Evolutionary conservation across 37 sponge, comb jelly and placozoan species (phyloP).

Genomic region (Aplysina aerophoba): DNA sequence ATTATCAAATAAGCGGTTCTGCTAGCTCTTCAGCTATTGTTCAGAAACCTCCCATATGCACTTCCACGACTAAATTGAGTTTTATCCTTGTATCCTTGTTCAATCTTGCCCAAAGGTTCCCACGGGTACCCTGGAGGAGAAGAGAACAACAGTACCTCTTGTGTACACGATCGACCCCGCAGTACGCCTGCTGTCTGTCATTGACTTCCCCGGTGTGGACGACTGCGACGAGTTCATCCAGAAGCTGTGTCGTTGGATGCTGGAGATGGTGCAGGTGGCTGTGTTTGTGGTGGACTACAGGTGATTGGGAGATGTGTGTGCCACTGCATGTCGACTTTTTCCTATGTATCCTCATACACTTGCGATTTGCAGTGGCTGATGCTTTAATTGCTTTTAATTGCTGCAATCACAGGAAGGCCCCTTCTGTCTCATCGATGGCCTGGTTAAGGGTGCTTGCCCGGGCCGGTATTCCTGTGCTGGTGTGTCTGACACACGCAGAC

Average conservation of each 20-base stretch:
- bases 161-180: conserved; percentile 57
- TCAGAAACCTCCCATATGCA: too few species aligned
- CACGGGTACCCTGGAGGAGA: conserved; percentile 57
- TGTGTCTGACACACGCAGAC: conserved; percentile 41
- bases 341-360: background rate
- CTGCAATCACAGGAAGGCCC: background rate
- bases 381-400: background rate
- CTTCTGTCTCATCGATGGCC: background rate
- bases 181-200: conserved; percentile 52
- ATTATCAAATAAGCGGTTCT: too few species aligned
- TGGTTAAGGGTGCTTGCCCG: background rate
- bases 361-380: too few species aligned
- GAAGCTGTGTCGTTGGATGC: conserved; percentile 47
- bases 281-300: conserved; percentile 72
- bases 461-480: background rate
- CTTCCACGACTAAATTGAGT: too few species aligned
- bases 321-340: too few species aligned
- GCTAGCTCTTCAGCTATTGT: too few species aligned
- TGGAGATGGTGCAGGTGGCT: conserved; percentile 56
- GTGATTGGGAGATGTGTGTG: conserved; percentile 14
- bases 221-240: conserved; percentile 61
- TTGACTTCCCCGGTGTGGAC: conserved; percentile 78
- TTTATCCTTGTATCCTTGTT: too few species aligned
- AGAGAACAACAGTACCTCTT: conserved; percentile 67
- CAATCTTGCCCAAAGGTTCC: conserved; percentile 22